Percentiles rank a stretch among this genome's conserved stretches.
Evolutionary conservation across 2,113 vertebrate species (phyloP).

Genomic region (Lamprologus callipterus): DNA sequence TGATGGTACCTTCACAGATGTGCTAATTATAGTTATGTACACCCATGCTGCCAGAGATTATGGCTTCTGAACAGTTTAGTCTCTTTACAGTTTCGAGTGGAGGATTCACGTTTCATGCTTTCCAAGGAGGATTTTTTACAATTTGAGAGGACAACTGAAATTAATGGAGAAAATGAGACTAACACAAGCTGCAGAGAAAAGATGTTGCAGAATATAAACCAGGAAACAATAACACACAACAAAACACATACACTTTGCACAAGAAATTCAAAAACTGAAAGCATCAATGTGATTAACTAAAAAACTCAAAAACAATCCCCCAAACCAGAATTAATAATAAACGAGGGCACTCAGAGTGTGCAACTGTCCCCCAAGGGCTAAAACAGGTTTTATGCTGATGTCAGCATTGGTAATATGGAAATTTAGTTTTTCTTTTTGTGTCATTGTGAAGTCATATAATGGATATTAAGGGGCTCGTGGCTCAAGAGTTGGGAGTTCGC

Average conservation of each 20-base stretch:
- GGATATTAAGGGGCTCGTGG: neutral
- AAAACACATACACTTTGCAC: neutral
- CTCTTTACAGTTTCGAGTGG: neutral
- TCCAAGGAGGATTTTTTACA: fast-evolving
- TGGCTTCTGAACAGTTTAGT: neutral
- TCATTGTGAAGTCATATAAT: neutral
- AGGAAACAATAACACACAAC: neutral
- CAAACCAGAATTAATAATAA: neutral
- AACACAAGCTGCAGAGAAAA: neutral
- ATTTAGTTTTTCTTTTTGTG: neutral
- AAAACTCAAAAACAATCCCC: neutral
- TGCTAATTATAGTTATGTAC: neutral
- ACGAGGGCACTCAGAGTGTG: neutral
- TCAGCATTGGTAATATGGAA: neutral
- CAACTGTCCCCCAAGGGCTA: neutral
- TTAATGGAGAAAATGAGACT: neutral
- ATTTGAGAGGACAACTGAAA: neutral
- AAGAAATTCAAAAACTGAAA: neutral
- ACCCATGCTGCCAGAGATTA: fast-evolving
- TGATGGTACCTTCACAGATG: neutral
- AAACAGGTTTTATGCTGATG: neutral
- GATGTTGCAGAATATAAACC: neutral
- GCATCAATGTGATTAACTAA: neutral
- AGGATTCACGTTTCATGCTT: neutral
- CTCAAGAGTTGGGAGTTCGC: neutral